These are phyloP conservation scores for Zeus faber DNA, from an alignment of 2,113 vertebrate species.

Conservation along the genomic window DNA sequence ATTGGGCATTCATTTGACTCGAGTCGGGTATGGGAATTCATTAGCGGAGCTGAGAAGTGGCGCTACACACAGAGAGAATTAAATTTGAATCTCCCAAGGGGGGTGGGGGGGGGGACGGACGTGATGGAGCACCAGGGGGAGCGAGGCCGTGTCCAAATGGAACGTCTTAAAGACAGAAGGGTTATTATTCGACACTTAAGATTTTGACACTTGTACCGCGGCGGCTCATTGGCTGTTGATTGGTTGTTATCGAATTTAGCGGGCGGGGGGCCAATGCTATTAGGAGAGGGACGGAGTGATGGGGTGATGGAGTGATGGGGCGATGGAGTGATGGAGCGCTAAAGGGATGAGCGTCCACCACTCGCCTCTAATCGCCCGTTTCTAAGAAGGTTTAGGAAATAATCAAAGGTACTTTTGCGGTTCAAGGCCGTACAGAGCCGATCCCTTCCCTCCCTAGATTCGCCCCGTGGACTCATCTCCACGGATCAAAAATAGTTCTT, in stretches of 20 bases:
- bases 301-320: background rate
- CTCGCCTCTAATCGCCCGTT: background rate
- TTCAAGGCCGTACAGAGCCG: background rate
- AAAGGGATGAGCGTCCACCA: background rate
- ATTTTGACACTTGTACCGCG: slow-evolving; percentile 42
- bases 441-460: slow-evolving; percentile 21
- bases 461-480: slow-evolving; percentile 19
- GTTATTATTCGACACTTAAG: slow-evolving; percentile 43
- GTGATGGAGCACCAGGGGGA: too few relatives aligned
- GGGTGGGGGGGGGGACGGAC: slow-evolving; percentile 21
- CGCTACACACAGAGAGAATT: slow-evolving; percentile 66
- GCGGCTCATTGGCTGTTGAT: slow-evolving; percentile 56
- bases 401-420: background rate
- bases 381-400: background rate
- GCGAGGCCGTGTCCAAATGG: too few relatives aligned
- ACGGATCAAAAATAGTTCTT: slow-evolving; percentile 31
- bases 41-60: slow-evolving; percentile 63
- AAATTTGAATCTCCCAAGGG: slow-evolving; percentile 67
- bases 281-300: background rate
- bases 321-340: background rate
- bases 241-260: slow-evolving; percentile 49
- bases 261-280: slow-evolving; percentile 21
- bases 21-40: slow-evolving; percentile 74
- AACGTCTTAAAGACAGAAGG: slow-evolving; percentile 55
- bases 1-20: slow-evolving; percentile 76